A percentile compares a stretch with the other conserved stretches of the same genome.
phyloP scores from a whole-genome alignment of 2,113 vertebrate species.

The Xerus inauris region DNA sequence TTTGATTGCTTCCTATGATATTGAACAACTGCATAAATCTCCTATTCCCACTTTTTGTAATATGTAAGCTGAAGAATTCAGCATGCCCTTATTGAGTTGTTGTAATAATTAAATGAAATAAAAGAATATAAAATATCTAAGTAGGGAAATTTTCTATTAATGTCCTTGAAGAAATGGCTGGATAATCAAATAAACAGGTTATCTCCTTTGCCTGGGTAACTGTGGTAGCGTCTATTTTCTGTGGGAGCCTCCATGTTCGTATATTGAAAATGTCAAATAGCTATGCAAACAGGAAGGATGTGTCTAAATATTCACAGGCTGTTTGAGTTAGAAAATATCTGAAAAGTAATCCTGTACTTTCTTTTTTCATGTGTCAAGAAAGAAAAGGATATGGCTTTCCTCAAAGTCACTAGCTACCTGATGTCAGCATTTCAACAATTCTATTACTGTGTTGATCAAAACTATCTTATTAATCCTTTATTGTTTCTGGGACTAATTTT shows the following conservation, averaged over 20 bases:
- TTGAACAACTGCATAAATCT: not conserved
- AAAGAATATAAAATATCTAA: not conserved
- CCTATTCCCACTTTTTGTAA: not conserved
- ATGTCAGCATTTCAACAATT: not conserved
- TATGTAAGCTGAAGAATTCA: not conserved
- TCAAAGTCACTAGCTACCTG: not conserved
- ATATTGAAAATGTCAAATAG: not conserved
- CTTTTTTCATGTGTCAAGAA: not conserved
- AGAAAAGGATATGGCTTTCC: not conserved
- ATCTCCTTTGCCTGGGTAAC: not conserved
- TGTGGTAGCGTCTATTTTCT: not conserved
- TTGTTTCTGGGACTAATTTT: not conserved
- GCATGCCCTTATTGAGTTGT: not conserved
- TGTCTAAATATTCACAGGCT: not conserved
- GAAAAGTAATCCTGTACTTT: not conserved
- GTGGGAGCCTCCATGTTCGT: not conserved
- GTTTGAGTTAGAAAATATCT: not conserved
- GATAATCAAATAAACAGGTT: not conserved
- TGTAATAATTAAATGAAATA: not conserved
- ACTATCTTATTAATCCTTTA: not conserved
- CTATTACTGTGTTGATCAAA: not conserved
- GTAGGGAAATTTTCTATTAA: not conserved
- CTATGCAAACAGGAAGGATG: not conserved
- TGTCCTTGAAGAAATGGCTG: not conserved
- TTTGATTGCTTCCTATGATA: not conserved